These are phyloP conservation scores for Podocnemis expansa DNA, from an alignment of 2,113 vertebrate genomes.

Conservation along the genomic window DNA sequence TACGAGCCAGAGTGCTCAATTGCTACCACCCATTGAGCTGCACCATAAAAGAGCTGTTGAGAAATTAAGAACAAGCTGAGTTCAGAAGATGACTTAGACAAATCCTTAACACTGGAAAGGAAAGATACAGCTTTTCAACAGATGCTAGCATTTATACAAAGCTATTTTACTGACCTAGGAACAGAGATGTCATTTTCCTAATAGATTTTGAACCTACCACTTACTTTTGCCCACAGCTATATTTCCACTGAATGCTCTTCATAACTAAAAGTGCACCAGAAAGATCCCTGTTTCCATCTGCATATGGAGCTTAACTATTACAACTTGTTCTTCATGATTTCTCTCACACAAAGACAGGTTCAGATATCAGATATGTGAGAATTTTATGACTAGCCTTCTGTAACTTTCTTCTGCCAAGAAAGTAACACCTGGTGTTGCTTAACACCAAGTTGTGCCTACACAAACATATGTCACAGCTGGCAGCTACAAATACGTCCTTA, in stretches of 20 bases:
- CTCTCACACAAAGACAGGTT: background rate
- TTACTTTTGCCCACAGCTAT: background rate
- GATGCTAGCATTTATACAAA: background rate
- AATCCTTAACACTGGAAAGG: background rate
- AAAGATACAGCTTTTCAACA: background rate
- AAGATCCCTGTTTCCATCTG: background rate
- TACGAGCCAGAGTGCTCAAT: background rate
- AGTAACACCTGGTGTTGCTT: constrained; percentile 23
- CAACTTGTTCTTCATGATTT: background rate
- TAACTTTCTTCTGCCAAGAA: background rate
- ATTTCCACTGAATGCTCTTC: background rate
- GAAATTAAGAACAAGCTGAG: background rate
- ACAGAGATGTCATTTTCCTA: background rate
- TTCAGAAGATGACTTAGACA: background rate
- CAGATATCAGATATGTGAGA: background rate
- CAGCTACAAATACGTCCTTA: constrained; percentile 43
- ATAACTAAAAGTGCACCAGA: background rate
- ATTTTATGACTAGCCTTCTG: background rate
- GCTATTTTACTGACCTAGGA: background rate
- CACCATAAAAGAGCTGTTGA: background rate
- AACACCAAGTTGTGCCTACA: constrained; percentile 21
- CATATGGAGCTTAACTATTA: background rate
- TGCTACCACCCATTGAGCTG: background rate
- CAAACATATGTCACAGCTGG: constrained; percentile 57
- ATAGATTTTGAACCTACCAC: background rate